Base-by-base conservation (phyloP, 2,797 vertebrate genomes). In the Betta splendens region DNA sequence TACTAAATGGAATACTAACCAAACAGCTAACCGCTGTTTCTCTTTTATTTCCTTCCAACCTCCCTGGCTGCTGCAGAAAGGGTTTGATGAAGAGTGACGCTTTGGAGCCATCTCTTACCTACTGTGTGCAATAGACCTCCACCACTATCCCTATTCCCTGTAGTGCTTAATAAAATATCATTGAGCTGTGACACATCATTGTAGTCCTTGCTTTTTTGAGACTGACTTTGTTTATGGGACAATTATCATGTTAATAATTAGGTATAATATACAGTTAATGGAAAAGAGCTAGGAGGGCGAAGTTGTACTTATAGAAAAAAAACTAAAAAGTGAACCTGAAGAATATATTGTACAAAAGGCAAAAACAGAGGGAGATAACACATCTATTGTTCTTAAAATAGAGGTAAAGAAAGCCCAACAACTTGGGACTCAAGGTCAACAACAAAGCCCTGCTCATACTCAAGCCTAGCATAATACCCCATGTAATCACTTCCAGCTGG, bases 51-150 rank as follows among this genome's bases (percentile, higher is more conserved):
- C 44, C 64, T 48, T 65, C 37, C 71, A 65, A 58, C 32, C 58
- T 51, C 43, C 35, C n/a, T 5, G 71, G 29, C 75, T 71, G 47
- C 68, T 49, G 60, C 89, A 93, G 90, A 93, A 92, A 90, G 89
- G 85, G 37, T 90, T 90, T 85, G 91, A 91, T 80, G 90, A 91
- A 72, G 90, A 92, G 80, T 93, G 77, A 93, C 84, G 80, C 75
- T 79, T 59, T 72, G 80, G 80, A 84, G 22, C 50, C 75, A 51
- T 49, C 52, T 28, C 42, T 54, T 62, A 49, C 21, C 42, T 81
- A 59, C 76, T 64, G 65, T 75, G 72, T 78, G 22, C 31, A 2
- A 10, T 80, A 72, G 77, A 64, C 18, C 43, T 48, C 77, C 64
- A 81, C 47, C 65, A 38, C 21, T 64, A 62, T 62, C 45, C 68